phyloP scores from a whole-genome alignment of 2,797 vertebrate genomes.

The Mallotus villosus region DNA sequence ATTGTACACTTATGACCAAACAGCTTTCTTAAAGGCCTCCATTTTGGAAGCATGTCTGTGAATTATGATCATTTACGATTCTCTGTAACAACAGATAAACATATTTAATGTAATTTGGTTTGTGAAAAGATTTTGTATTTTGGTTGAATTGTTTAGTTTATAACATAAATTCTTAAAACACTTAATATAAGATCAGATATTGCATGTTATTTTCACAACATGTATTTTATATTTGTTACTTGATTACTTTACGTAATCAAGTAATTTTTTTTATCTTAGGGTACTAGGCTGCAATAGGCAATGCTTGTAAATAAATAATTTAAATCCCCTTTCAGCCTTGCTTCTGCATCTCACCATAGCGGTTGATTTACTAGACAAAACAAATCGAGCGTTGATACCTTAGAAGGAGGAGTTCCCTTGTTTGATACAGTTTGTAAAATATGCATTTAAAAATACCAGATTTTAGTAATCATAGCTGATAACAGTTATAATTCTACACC shows the following conservation, averaged over 20 bases:
- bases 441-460: background rate
- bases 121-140: background rate
- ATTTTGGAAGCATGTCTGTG: no score
- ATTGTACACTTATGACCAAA: background rate
- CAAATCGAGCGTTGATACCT: constrained; percentile 38
- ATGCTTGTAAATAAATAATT: constrained; percentile 76
- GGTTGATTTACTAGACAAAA: constrained; percentile 54
- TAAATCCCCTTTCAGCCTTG: constrained; percentile 68
- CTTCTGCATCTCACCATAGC: constrained; percentile 55
- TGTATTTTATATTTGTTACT: background rate
- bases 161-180: no score
- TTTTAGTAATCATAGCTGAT: no score
- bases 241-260: background rate
- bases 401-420: background rate
- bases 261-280: constrained; percentile 33
- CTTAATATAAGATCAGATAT: background rate
- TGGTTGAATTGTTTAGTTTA: no score
- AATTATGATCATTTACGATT: no score
- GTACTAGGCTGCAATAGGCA: constrained; percentile 60
- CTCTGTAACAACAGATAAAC: no score
- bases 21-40: no score
- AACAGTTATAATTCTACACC: background rate
- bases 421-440: background rate
- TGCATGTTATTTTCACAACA: background rate
- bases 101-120: background rate